Evolutionary conservation across 2,888 invertebrate genomes (phyloP), one percentile per base, ranked within the genome.

Genomic region (Punctoribates punctum): DNA sequence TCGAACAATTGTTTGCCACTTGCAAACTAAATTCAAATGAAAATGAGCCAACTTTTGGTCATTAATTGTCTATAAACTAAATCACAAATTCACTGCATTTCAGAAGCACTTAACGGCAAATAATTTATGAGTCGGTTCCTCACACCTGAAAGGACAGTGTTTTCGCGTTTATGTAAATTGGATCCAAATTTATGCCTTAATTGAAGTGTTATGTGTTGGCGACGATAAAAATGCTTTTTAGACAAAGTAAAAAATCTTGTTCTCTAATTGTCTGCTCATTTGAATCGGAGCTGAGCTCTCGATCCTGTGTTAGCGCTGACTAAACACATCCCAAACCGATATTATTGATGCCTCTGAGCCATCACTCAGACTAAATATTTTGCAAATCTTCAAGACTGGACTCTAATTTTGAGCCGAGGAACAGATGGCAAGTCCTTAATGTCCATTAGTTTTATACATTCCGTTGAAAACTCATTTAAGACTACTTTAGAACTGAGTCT

Each of bases 331-430:
- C 23, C 9, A 23, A 60, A 60, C 60, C 29, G 42, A 67, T 42
- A 67, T 67, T 67, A 67, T 67, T 23, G 67, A 67, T 67, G 67
- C 67, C 67, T 67, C 34, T 29, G 20, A 67, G 67, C 67, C 38
- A 67, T 67, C 29, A 42, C 67, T 62, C 51, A 42, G 11, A 42
- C 42, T 11, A 42, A 42, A 42, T 42, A 42, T 13, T 42, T 8
- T 4, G 8, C 34, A 34, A 34, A 34, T 34, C 4, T 42, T 42
- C 13, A 9, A 5, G 42, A 42, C 8, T 13, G 11, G 42, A 42
- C 42, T 42, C 42, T 42, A 42, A 42, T 42, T n/a, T 13, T 42
- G 8, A 42, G 42, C 42, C 42, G 42, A 42, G 13, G 42, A 42
- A 42, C 42, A 42, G 42, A 42, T 42, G 42, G 42, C 42, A 11